Conservation (phyloP, 2,113 vertebrate species). For the Corythornis cristatus region DNA sequence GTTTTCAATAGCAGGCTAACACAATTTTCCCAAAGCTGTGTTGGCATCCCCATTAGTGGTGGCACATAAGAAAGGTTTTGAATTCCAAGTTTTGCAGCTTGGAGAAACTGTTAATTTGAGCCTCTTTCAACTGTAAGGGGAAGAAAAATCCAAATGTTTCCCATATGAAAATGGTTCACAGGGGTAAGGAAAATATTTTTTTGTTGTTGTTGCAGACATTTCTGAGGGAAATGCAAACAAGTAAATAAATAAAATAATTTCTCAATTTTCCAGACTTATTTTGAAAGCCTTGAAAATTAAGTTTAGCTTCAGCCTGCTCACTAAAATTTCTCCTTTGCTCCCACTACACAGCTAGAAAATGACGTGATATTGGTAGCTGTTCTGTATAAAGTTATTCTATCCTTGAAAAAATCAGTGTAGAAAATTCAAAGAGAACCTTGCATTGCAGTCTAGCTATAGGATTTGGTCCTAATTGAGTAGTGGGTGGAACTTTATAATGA, state of each 20-base stretch:
- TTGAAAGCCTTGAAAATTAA: slow-evolving; percentile 26
- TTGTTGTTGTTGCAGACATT: neutral
- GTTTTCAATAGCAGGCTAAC: slow-evolving; percentile 23
- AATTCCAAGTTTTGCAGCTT: slow-evolving; percentile 1
- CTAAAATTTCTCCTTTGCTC: neutral
- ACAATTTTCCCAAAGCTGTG: slow-evolving; percentile 21
- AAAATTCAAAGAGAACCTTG: slow-evolving; percentile 40
- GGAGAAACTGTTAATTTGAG: slow-evolving; percentile 20
- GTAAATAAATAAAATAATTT: neutral
- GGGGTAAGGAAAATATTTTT: slow-evolving; percentile 28
- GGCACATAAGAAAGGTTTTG: neutral
- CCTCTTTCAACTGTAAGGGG: neutral
- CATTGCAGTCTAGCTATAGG: neutral
- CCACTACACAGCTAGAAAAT: neutral
- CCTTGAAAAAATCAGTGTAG: neutral
- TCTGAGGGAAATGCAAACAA: slow-evolving; percentile 19
- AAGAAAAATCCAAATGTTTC: slow-evolving; percentile 16
- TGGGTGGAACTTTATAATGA: neutral
- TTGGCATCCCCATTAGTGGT: neutral
- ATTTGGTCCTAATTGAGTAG: neutral
- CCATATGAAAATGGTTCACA: neutral
- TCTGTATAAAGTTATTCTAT: neutral
- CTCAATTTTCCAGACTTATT: neutral
- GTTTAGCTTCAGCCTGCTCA: neutral
- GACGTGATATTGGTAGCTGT: neutral